Evolutionary conservation across 2,888 invertebrate species (phyloP).

Genomic region (Julus scanicus): DNA sequence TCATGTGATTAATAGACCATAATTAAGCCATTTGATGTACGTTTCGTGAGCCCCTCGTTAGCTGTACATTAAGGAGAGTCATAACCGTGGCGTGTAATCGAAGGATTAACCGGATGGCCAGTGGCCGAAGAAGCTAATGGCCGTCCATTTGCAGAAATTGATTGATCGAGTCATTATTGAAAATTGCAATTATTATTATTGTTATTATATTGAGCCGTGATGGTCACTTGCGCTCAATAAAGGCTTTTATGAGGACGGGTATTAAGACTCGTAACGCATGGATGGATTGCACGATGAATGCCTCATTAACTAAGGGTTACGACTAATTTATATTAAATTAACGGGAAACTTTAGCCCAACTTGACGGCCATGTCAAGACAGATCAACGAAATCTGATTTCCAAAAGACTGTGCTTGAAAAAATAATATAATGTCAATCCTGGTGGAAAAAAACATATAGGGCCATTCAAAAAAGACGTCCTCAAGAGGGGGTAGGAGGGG

Average conservation of each 20-base stretch:
- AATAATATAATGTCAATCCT: too few species aligned
- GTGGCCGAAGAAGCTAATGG: constrained; percentile 32
- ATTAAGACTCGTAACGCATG: constrained; percentile 24
- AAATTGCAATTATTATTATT: constrained; percentile 44
- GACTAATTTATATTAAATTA: constrained; percentile 23
- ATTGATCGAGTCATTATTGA: constrained; percentile 37
- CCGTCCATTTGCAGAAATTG: not conserved
- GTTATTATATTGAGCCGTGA: constrained; percentile 30
- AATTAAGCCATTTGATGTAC: not conserved
- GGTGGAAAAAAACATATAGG: too few species aligned
- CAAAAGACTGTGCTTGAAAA: too few species aligned
- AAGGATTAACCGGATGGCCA: not conserved
- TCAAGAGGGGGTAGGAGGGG: too few species aligned
- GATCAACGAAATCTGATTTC: not conserved
- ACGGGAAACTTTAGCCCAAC: not conserved
- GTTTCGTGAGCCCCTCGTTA: not conserved
- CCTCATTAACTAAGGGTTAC: not conserved
- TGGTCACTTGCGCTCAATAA: not conserved
- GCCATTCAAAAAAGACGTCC: too few species aligned
- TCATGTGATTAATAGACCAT: constrained; percentile 27
- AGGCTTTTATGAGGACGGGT: constrained; percentile 13
- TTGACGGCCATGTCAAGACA: not conserved
- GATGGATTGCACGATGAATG: constrained; percentile 15
- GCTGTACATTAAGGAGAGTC: not conserved
- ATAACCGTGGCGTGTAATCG: not conserved